A percentile compares a stretch with the other conserved stretches of the same genome.
phyloP scores from a whole-genome alignment of 2,113 vertebrate genomes.

The Corydoras maculifer region DNA sequence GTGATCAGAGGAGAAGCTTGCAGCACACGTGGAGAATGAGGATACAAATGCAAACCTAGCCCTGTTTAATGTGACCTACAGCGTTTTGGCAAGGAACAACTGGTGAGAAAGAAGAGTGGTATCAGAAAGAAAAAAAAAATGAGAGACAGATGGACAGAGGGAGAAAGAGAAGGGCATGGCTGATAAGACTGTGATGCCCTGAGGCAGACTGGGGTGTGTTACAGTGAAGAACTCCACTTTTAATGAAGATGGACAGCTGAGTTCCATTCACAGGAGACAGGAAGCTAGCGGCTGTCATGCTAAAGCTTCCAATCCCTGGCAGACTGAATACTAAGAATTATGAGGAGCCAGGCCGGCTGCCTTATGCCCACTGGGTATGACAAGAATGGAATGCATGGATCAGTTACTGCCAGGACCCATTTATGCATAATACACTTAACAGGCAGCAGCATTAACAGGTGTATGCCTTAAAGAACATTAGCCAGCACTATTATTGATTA shows the following conservation, averaged over 20 bases:
- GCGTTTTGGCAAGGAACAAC: slow-evolving; percentile 7
- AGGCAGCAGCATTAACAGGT: slow-evolving; percentile 32
- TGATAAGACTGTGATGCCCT: slow-evolving; percentile 26
- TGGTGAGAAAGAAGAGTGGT: slow-evolving; percentile 9
- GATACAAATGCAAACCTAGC: slow-evolving; percentile 44
- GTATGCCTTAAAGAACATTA: not conserved
- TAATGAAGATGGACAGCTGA: slow-evolving; percentile 62
- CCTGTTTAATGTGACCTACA: slow-evolving; percentile 42
- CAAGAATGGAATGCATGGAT: slow-evolving; percentile 36
- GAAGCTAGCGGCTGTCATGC: slow-evolving; percentile 48
- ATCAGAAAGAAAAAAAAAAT: not conserved
- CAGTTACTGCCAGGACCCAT: slow-evolving; percentile 51
- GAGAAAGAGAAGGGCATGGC: slow-evolving; percentile 18
- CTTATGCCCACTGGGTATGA: slow-evolving; percentile 25
- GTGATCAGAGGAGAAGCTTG: slow-evolving; percentile 2
- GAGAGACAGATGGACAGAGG: slow-evolving; percentile 3
- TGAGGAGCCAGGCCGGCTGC: slow-evolving; percentile 17
- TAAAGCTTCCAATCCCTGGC: slow-evolving; percentile 49
- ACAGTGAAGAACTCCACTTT: slow-evolving; percentile 19
- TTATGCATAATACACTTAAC: slow-evolving; percentile 47
- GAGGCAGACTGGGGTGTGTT: slow-evolving; percentile 21
- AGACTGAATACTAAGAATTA: slow-evolving; percentile 47
- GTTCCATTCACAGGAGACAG: slow-evolving; percentile 47
- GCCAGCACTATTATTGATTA: slow-evolving; percentile 26
- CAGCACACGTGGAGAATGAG: slow-evolving; percentile 43